Conservation (phyloP, 2,113 vertebrate species). For the human region DNA sequence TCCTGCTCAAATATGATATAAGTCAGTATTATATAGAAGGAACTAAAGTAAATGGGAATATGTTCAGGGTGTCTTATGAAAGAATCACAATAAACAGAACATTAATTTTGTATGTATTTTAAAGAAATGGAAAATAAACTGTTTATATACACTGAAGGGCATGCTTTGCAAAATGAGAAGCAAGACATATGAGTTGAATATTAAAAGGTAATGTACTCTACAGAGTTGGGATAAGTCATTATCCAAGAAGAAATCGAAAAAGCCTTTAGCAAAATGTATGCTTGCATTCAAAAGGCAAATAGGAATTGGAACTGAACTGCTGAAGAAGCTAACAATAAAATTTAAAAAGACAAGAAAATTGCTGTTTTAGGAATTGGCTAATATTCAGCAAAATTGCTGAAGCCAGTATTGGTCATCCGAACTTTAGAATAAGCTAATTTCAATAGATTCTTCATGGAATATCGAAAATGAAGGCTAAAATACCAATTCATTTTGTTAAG, state of each 20-base stretch:
- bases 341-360: neutral
- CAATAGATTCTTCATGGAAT: neutral
- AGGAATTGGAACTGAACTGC: neutral
- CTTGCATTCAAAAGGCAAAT: conserved; percentile 37
- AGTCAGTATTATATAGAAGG: neutral
- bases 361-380: neutral
- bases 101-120: conserved; percentile 19
- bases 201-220: neutral
- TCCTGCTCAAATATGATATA: neutral
- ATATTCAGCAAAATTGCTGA: neutral
- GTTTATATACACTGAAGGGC: conserved; percentile 16
- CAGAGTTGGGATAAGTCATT: conserved; percentile 53
- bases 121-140: neutral
- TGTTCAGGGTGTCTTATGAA: neutral
- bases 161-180: neutral
- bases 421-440: neutral
- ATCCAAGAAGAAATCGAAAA: conserved; percentile 11
- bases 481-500: neutral
- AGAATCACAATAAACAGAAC: neutral
- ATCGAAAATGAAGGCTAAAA: neutral
- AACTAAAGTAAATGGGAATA: neutral
- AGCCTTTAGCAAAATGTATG: neutral
- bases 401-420: neutral
- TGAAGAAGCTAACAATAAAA: conserved; percentile 24
- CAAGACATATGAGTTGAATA: neutral